phyloP scores from a whole-genome alignment of 2,888 invertebrate genomes.

The Zeuzera pyrina region DNA sequence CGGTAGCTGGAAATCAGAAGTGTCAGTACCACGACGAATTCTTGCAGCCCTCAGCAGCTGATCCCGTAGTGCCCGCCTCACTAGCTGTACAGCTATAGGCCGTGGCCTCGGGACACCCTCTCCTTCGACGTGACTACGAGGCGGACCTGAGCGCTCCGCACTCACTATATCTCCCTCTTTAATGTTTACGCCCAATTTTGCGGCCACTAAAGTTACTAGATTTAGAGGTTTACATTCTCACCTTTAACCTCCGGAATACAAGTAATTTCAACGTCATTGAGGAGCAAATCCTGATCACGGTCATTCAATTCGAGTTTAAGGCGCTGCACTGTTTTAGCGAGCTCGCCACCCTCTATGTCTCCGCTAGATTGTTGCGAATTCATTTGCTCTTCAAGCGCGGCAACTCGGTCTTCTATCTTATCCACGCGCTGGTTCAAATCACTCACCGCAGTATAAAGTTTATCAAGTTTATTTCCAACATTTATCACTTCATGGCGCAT shows the following conservation, averaged over 20 bases:
- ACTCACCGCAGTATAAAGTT: no score
- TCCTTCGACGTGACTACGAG: no score
- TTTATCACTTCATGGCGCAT: no score
- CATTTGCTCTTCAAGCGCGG: no score
- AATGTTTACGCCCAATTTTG: neutral
- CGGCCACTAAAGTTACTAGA: neutral
- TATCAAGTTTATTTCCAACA: no score
- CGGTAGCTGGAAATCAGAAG: neutral
- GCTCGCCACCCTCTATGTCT: no score
- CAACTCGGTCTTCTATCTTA: no score
- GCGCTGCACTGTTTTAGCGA: no score
- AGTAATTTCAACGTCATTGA: no score
- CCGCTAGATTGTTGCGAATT: no score
- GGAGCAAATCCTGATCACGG: neutral
- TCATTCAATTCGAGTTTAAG: neutral
- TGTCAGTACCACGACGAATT: neutral
- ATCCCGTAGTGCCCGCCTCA: neutral
- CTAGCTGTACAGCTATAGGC: conserved; percentile 8
- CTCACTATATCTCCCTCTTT: neutral
- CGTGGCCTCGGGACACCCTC: conserved; percentile 8
- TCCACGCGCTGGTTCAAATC: no score
- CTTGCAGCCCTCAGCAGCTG: neutral
- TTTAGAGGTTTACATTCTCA: neutral
- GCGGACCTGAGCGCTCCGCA: neutral
- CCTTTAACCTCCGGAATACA: neutral